A percentile compares a stretch with the other conserved stretches of the same genome.
phyloP scores from a whole-genome alignment of 2,113 vertebrate genomes.

The Pogona vitticeps region DNA sequence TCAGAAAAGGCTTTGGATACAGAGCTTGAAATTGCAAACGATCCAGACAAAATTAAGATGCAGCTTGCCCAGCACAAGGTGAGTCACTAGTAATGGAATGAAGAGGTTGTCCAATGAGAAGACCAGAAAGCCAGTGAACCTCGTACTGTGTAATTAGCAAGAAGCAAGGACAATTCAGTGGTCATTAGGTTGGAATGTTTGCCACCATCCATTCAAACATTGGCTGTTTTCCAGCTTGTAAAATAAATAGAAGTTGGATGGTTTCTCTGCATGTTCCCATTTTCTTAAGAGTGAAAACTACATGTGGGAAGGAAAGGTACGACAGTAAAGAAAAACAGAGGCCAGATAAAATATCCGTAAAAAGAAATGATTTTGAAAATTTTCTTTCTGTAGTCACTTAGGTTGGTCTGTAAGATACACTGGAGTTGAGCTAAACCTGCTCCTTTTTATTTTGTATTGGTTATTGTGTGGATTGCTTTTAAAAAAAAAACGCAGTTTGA shows the following conservation, averaged over 20 bases:
- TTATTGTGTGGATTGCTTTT: slow-evolving; percentile 8
- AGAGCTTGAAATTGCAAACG: slow-evolving; percentile 97
- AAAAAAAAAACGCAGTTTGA: not conserved
- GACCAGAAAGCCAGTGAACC: slow-evolving; percentile 1
- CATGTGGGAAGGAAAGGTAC: not conserved
- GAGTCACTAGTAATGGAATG: slow-evolving; percentile 47
- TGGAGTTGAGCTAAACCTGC: not conserved
- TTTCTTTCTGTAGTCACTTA: not conserved
- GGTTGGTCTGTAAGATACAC: not conserved
- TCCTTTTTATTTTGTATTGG: not conserved
- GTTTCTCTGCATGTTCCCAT: not conserved
- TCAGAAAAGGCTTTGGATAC: slow-evolving; percentile 91
- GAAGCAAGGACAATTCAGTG: slow-evolving; percentile 10
- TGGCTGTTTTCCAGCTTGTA: not conserved
- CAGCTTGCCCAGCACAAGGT: slow-evolving; percentile 96
- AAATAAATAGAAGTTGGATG: slow-evolving; percentile 11
- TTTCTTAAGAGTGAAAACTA: not conserved
- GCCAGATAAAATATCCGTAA: not conserved
- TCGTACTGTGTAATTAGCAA: slow-evolving; percentile 4
- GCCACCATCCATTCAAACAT: slow-evolving; percentile 18
- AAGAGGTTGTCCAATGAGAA: not conserved
- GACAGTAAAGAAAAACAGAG: not conserved
- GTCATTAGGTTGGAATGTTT: not conserved
- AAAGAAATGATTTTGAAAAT: slow-evolving; percentile 14
- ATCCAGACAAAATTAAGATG: slow-evolving; percentile 95